phyloP scores from a whole-genome alignment of 1,140 invertebrate genomes.

The Schlechtendalia chinensis region DNA sequence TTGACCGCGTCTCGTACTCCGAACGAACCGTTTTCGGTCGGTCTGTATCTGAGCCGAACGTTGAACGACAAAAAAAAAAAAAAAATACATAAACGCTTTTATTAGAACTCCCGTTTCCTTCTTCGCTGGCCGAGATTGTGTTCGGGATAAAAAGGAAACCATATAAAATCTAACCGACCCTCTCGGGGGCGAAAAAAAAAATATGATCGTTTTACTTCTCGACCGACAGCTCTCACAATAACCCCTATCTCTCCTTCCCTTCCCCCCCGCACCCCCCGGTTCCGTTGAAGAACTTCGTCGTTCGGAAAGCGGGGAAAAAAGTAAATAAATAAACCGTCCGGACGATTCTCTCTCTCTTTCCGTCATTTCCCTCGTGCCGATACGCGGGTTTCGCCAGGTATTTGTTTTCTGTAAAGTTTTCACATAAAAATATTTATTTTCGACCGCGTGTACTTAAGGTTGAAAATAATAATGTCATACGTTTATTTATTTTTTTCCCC shows the following conservation, averaged over 20 bases:
- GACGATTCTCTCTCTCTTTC: background rate
- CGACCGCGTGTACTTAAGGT: background rate
- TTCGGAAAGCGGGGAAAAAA: background rate
- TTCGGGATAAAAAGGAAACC: background rate
- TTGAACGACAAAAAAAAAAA: too few species aligned
- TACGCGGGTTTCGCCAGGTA: too few species aligned
- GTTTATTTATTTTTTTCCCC: too few species aligned
- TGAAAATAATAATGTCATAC: background rate
- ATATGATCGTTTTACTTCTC: conserved; percentile 19
- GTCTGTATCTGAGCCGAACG: background rate
- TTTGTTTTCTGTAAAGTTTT: conserved; percentile 2
- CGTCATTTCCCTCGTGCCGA: background rate
- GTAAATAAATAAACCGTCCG: background rate
- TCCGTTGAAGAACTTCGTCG: background rate
- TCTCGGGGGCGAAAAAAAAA: background rate
- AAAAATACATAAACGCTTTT: too few species aligned
- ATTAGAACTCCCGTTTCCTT: background rate
- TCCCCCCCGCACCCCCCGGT: background rate
- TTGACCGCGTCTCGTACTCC: too few species aligned
- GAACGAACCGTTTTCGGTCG: too few species aligned
- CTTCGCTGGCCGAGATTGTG: background rate
- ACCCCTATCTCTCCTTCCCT: background rate
- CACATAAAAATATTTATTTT: background rate
- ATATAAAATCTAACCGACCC: background rate
- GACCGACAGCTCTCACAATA: background rate